These are phyloP conservation scores for Danio albolineatus DNA, from an alignment of 2,797 vertebrate genomes.

Conservation along the genomic window DNA sequence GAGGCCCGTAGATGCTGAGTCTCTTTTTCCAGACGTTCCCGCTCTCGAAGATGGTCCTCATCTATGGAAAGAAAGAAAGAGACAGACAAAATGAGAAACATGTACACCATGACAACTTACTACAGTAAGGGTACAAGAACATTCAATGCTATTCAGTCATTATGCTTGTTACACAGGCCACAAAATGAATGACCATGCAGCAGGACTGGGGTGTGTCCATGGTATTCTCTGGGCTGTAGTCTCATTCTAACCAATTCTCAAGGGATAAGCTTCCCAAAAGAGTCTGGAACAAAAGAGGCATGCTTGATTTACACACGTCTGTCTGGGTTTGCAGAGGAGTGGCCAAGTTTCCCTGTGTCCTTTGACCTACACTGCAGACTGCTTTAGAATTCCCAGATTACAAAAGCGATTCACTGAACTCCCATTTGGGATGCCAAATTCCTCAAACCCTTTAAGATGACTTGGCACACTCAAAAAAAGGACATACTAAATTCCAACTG, in stretches of 20 bases:
- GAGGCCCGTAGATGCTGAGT: constrained; percentile 82
- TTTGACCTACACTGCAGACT: constrained; percentile 53
- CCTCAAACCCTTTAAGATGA: constrained; percentile 31
- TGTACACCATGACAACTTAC: not conserved
- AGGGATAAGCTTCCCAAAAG: constrained; percentile 59
- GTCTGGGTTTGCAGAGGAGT: constrained; percentile 55
- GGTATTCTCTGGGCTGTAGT: constrained; percentile 50
- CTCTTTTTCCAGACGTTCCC: constrained; percentile 89
- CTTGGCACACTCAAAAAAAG: constrained; percentile 23
- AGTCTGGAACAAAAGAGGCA: constrained; percentile 58
- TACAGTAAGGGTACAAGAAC: constrained; percentile 6
- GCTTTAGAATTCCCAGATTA: constrained; percentile 53
- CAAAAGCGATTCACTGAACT: constrained; percentile 21
- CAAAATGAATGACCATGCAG: constrained; percentile 56
- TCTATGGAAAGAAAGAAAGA: constrained; percentile 70
- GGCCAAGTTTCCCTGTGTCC: constrained; percentile 31
- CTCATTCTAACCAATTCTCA: constrained; percentile 58
- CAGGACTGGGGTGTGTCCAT: constrained; percentile 55
- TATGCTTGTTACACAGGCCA: constrained; percentile 44
- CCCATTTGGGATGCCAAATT: constrained; percentile 44
- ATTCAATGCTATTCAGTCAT: constrained; percentile 25
- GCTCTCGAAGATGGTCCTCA: constrained; percentile 90
- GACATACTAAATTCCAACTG: constrained; percentile 16
- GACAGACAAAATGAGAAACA: not conserved
- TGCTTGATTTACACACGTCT: constrained; percentile 62